Conservation (phyloP, 2,797 vertebrate genomes). For the Anguilla obscura region DNA sequence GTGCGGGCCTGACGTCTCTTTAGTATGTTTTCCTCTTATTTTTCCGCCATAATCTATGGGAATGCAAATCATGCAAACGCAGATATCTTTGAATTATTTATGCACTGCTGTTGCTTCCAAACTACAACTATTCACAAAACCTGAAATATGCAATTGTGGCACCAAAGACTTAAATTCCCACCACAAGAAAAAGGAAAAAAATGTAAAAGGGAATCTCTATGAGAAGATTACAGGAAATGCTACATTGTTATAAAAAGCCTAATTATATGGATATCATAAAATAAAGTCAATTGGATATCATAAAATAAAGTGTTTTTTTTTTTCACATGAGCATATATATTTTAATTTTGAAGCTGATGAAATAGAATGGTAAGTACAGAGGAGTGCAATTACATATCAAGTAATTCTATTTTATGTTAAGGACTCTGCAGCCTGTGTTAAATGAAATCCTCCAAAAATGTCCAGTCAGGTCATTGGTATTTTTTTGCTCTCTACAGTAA, state of each 20-base stretch:
- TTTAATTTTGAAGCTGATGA: background rate
- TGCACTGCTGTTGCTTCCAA: constrained; percentile 55
- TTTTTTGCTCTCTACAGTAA: background rate
- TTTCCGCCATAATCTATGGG: constrained; percentile 68
- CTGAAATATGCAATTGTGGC: constrained; percentile 31
- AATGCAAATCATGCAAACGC: constrained; percentile 75
- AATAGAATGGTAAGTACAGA: constrained; percentile 1
- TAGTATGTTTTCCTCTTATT: constrained; percentile 63
- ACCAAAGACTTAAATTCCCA: constrained; percentile 33
- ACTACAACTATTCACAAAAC: constrained; percentile 37
- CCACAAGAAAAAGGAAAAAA: background rate
- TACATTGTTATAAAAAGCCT: background rate
- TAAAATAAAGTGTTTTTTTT: background rate
- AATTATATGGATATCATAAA: background rate
- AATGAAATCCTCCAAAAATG: background rate
- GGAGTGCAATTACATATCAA: background rate
- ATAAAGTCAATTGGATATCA: background rate
- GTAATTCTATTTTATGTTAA: background rate
- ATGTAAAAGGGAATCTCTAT: background rate
- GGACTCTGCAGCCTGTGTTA: background rate
- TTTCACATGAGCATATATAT: background rate
- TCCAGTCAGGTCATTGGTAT: background rate
- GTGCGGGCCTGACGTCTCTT: constrained; percentile 62
- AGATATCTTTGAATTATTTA: constrained; percentile 72
- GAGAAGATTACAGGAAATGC: background rate